Evolutionary conservation across 2,888 invertebrate species (phyloP).

Genomic region (Luperina testacea): DNA sequence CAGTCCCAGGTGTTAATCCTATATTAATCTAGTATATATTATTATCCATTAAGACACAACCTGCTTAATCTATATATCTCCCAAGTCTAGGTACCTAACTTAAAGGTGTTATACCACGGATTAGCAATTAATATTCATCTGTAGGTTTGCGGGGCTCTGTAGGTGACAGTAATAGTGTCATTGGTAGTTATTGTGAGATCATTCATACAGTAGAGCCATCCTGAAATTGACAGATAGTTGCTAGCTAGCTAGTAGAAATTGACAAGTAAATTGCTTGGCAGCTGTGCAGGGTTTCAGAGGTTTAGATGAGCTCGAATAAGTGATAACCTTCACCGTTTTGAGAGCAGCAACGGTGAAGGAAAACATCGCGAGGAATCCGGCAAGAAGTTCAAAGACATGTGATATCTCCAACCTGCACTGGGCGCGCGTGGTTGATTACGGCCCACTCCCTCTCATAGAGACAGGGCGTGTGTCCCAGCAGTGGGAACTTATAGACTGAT

Average conservation of each 20-base stretch:
- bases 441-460: no score
- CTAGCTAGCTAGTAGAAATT: no score
- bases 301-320: background rate
- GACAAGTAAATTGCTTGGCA: background rate
- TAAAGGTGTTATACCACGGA: background rate
- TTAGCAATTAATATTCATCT: slow-evolving; percentile 36
- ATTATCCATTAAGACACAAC: background rate
- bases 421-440: no score
- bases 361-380: background rate
- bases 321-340: background rate
- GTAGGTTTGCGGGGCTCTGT: background rate
- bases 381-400: no score
- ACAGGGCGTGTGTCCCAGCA: no score
- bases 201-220: slow-evolving; percentile 15
- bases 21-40: slow-evolving; percentile 3
- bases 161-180: slow-evolving; percentile 1
- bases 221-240: slow-evolving; percentile 5
- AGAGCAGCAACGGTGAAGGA: background rate
- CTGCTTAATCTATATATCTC: background rate
- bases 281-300: background rate
- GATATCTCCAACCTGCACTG: no score
- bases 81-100: background rate
- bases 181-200: slow-evolving; percentile 18
- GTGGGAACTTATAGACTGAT: no score
- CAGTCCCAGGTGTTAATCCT: background rate